Evolutionary conservation across 2,888 invertebrate genomes (phyloP).

Genomic region (Polymixis lichenea): DNA sequence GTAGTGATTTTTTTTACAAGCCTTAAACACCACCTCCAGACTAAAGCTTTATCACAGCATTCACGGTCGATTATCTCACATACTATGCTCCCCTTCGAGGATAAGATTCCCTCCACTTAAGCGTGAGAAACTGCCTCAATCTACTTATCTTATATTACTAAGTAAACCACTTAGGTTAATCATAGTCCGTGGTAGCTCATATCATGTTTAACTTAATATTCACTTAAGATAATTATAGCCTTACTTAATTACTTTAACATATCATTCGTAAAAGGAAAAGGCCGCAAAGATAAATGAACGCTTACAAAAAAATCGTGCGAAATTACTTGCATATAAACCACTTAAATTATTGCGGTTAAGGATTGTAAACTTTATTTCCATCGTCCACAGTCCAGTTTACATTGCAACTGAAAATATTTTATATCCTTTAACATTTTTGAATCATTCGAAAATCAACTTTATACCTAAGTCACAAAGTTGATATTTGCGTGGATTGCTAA

Average conservation of each 20-base stretch:
- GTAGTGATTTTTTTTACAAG: no score
- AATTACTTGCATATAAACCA: conserved; percentile 2
- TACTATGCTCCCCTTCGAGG: conserved; percentile 7
- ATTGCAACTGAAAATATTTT: conserved; percentile 9
- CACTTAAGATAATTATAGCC: conserved; percentile 29
- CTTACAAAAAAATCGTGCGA: background rate
- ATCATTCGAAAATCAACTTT: background rate
- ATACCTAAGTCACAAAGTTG: background rate
- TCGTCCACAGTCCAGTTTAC: background rate
- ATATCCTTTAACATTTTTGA: background rate
- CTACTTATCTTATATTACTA: conserved; percentile 39
- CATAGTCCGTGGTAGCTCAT: conserved; percentile 30
- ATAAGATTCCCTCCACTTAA: conserved; percentile 23
- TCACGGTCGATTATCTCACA: background rate
- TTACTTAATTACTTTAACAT: conserved; percentile 37
- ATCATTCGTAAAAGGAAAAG: conserved; percentile 11
- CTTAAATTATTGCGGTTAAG: background rate
- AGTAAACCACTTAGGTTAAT: conserved; percentile 54
- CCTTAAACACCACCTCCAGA: background rate
- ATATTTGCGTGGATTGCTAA: conserved; percentile 10
- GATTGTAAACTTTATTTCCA: conserved; percentile 28
- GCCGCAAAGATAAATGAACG: background rate
- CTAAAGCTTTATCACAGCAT: background rate
- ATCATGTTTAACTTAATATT: conserved; percentile 47
- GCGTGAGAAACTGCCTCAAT: conserved; percentile 29